Conservation (phyloP, 2,113 vertebrate genomes). For the Plectropomus leopardus region DNA sequence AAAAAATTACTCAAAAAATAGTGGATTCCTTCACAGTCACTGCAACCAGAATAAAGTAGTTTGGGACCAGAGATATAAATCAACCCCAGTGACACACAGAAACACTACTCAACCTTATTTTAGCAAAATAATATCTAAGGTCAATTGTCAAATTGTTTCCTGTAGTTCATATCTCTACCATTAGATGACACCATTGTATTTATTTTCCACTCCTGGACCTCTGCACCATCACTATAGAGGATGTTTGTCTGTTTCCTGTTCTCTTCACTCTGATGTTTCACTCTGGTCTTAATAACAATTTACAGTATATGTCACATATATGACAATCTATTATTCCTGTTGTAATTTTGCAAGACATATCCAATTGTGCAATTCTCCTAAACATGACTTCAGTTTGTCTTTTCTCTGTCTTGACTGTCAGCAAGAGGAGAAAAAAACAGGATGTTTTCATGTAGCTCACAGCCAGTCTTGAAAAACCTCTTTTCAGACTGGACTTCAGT, state of each 20-base stretch:
- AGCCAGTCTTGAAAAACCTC: no score
- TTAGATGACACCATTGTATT: conserved; percentile 31
- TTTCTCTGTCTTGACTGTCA: no score
- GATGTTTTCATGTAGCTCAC: no score
- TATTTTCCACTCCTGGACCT: neutral
- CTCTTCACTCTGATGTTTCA: neutral
- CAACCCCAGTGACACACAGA: neutral
- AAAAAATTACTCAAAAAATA: neutral
- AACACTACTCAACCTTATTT: neutral
- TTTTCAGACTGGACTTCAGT: no score
- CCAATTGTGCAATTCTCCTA: no score
- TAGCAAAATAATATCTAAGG: neutral
- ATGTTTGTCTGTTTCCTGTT: neutral
- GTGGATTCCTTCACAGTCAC: neutral
- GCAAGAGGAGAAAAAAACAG: no score
- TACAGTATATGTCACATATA: neutral
- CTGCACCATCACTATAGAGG: neutral
- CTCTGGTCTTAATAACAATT: neutral
- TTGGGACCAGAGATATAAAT: neutral
- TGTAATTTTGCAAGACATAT: no score
- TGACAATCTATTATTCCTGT: neutral
- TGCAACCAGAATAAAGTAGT: neutral
- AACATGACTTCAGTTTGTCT: no score
- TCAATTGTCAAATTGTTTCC: no score
- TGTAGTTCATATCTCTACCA: conserved; percentile 31